phyloP scores from a whole-genome alignment of 2,888 invertebrate species.

The Scrobipalpa costella region DNA sequence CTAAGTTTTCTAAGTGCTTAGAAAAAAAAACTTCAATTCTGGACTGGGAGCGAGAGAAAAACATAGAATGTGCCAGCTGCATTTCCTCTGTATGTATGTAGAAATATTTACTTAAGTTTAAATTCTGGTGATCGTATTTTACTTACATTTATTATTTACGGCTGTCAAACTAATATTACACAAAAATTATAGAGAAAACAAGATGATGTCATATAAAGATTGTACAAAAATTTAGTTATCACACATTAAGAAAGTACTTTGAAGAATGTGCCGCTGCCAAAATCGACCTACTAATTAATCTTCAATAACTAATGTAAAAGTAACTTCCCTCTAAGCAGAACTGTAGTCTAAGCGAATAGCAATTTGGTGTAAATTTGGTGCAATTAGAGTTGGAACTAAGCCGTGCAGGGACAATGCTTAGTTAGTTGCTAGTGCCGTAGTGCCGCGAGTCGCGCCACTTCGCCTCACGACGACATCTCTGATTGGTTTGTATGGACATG shows the following conservation, averaged over 20 bases:
- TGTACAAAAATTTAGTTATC: too few relatives aligned
- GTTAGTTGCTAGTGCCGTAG: conserved; percentile 33
- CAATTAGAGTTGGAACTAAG: conserved; percentile 22
- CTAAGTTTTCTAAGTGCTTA: not conserved
- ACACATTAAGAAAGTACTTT: too few relatives aligned
- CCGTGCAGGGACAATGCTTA: conserved; percentile 37
- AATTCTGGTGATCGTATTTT: too few relatives aligned
- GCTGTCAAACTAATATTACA: too few relatives aligned
- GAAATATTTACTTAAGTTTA: too few relatives aligned
- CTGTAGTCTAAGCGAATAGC: conserved; percentile 8
- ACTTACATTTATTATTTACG: too few relatives aligned
- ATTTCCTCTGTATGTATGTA: too few relatives aligned
- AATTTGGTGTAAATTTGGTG: conserved; percentile 18
- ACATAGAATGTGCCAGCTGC: too few relatives aligned
- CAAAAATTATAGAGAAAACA: too few relatives aligned
- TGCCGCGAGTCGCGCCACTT: conserved; percentile 39
- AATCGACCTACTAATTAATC: not conserved
- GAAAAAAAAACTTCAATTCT: not conserved
- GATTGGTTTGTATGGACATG: conserved; percentile 2
- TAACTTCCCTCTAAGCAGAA: not conserved
- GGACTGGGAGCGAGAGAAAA: too few relatives aligned
- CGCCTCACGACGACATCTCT: conserved; percentile 40
- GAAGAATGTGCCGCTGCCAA: too few relatives aligned
- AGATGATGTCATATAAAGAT: too few relatives aligned
- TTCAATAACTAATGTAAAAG: not conserved